Conservation (phyloP, 2,113 vertebrate genomes). For the Toxotes jaculatrix region DNA sequence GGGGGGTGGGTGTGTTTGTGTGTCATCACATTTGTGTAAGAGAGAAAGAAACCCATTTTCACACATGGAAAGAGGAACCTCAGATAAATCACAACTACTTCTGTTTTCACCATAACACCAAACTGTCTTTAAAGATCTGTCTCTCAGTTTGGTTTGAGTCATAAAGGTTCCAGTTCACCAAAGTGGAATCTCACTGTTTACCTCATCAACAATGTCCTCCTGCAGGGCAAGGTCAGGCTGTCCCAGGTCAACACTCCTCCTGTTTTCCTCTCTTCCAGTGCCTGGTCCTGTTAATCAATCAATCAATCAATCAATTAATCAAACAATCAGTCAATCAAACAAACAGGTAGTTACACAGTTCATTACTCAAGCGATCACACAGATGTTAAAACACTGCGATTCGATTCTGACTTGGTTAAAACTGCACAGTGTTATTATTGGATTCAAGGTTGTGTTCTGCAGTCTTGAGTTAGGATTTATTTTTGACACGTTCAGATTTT, state of each 20-base stretch:
- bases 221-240: constrained; percentile 89
- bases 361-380: neutral
- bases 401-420: neutral
- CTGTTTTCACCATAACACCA: neutral
- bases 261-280: constrained; percentile 85
- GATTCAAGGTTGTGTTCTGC: neutral
- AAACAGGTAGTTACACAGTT: neutral
- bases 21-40: neutral
- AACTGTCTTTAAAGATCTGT: too few relatives aligned
- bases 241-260: constrained; percentile 92
- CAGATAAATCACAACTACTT: neutral
- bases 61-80: constrained; percentile 34
- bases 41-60: neutral
- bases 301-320: neutral
- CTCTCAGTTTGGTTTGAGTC: too few relatives aligned
- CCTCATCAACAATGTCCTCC: constrained; percentile 93
- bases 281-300: constrained; percentile 56
- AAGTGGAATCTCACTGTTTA: constrained; percentile 57
- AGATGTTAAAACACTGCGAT: neutral
- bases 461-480: too few relatives aligned
- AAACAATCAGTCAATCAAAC: neutral
- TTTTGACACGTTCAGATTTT: too few relatives aligned
- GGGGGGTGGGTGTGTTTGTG: neutral
- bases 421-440: neutral
- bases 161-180: too few relatives aligned